Base-by-base conservation (phyloP, 1,140 invertebrate genomes). In the Bradynema listronoti region DNA sequence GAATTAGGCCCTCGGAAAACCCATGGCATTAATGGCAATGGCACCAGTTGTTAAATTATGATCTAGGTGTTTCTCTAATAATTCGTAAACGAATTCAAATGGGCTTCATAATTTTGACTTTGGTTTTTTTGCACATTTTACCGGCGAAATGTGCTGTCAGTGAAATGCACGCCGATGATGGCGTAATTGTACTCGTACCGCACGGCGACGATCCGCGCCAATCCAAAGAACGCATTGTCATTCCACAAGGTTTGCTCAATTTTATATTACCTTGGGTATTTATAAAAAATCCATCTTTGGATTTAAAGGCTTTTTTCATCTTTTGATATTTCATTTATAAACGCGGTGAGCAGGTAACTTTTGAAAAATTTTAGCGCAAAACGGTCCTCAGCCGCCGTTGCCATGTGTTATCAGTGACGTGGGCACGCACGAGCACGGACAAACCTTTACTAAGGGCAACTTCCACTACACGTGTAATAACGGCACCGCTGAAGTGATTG, bases 401-500 rank as follows among this genome's bases (percentile, higher is more conserved):
- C 73, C 73, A 7, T 76, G 73, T 53, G 51, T 76, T 24, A 50
- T 78, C 25, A 43, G 65, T 19, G 63, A 64, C 29, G 58, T 66
- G 11, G 73, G 76, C n/a, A 72, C 63, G 9, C 71, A 66, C 54
- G 73, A 78, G 49, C 73, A 76, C 50, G 76, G 76, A 22, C 68
- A 73, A 33, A 76, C 73, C 19, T 76, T 76, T 56, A 73, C 73
- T n/a, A 78, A 78, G 56, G 71, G 68, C 22, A 77, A 73, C 29
- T 76, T 76, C 54, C 73, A 76, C 43, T 76, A 76, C 45, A 66
- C 52, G 22, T 76, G 73, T 50, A 69, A 63, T 32, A 76, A 76
- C 59, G 73, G 73, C 25, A 76, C 73, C 16, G 73, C 76, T 16
- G 77, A 76, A 51, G 73, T 76, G 41, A 77, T 76, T 45, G 73